Percentiles rank a stretch among this genome's conserved stretches.
Evolutionary conservation across 2,113 vertebrate species (phyloP).

Genomic region (Thryonomys swinderianus): DNA sequence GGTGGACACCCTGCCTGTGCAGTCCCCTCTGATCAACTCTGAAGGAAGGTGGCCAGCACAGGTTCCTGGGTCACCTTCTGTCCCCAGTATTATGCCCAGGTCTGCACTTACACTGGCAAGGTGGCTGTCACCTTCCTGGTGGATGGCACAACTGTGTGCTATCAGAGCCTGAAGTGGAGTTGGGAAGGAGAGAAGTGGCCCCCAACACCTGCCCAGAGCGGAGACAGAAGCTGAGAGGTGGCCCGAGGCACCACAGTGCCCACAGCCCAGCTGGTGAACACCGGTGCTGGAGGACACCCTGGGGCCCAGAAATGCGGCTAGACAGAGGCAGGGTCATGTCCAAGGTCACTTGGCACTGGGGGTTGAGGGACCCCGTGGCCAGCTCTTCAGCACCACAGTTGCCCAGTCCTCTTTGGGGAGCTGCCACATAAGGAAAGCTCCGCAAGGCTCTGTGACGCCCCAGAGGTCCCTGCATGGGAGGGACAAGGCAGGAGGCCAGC

Average conservation of each 20-base stretch:
- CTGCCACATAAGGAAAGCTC: neutral
- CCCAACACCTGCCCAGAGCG: no score
- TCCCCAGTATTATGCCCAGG: neutral
- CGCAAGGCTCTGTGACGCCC: neutral
- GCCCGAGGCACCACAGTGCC: neutral
- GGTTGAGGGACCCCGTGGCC: neutral
- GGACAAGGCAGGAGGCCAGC: neutral
- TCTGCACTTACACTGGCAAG: neutral
- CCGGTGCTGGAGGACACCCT: neutral
- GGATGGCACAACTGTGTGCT: neutral
- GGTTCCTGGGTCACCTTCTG: neutral
- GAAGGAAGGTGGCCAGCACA: neutral
- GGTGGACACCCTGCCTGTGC: neutral
- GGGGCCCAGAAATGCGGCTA: neutral
- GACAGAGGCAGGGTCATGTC: neutral
- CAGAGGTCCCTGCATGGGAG: neutral
- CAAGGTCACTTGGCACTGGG: constrained; percentile 39
- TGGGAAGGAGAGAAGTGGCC: neutral
- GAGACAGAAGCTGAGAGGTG: neutral
- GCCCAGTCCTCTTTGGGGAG: neutral
- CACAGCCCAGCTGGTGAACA: neutral
- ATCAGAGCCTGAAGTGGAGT: neutral
- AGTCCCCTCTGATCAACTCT: neutral
- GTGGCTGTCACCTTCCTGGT: neutral
- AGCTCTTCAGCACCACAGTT: neutral